A percentile compares a stretch with the other conserved stretches of the same genome.
These are phyloP conservation scores for Spialia ferax DNA, from an alignment of 2,888 invertebrate genomes.

Conservation along the genomic window DNA sequence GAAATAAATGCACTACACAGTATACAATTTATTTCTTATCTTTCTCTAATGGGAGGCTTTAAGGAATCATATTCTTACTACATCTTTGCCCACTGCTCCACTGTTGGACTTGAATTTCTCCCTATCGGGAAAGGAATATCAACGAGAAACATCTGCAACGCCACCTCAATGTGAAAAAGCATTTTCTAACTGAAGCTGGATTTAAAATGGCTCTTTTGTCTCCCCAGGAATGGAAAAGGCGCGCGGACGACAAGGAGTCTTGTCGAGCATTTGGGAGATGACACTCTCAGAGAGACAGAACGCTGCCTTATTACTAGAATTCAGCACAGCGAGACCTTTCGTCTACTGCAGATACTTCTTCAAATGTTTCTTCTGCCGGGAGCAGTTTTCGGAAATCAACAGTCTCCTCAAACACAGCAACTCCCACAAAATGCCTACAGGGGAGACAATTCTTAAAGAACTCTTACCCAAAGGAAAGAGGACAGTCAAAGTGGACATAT, in stretches of 20 bases:
- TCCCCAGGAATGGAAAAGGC: constrained; percentile 28
- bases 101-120: too few relatives aligned
- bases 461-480: constrained; percentile 68
- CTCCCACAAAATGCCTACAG: constrained; percentile 60
- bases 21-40: too few relatives aligned
- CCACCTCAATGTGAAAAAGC: neutral
- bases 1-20: too few relatives aligned
- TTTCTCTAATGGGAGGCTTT: too few relatives aligned
- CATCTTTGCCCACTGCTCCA: too few relatives aligned
- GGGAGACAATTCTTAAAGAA: constrained; percentile 58
- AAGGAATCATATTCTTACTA: too few relatives aligned
- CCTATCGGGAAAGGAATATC: too few relatives aligned
- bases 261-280: constrained; percentile 73
- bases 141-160: neutral
- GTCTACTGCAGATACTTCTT: constrained; percentile 71
- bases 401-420: constrained; percentile 59
- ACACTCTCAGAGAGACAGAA: constrained; percentile 70
- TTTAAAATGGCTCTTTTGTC: constrained; percentile 30
- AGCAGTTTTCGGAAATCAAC: constrained; percentile 64
- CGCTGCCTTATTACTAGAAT: constrained; percentile 63
- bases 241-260: constrained; percentile 41
- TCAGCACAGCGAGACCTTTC: constrained; percentile 66
- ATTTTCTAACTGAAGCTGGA: neutral
- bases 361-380: constrained; percentile 71
- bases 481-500: constrained; percentile 72